Conservation (phyloP, 2,113 vertebrate species). For the Glaucidium brasilianum region DNA sequence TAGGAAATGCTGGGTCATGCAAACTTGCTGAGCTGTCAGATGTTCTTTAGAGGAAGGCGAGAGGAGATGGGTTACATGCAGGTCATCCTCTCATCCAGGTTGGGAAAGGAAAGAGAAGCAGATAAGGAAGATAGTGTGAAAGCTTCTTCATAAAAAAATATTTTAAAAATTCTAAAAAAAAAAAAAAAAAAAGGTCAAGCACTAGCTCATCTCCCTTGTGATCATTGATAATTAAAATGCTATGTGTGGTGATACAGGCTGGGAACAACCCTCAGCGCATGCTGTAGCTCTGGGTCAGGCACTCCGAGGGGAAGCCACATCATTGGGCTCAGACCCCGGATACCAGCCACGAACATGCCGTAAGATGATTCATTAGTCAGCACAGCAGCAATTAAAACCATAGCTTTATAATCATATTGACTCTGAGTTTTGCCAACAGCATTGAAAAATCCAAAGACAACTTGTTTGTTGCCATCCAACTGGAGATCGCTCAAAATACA, state of each 20-base stretch:
- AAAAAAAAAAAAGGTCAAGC: no score
- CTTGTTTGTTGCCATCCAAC: fast-evolving
- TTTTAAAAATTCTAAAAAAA: no score
- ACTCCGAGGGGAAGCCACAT: neutral
- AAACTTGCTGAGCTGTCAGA: neutral
- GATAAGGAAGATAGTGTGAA: neutral
- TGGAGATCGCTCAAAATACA: neutral
- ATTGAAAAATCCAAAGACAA: neutral
- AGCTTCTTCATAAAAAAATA: neutral
- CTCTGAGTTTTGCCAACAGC: neutral
- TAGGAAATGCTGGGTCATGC: neutral
- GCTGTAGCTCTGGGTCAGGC: neutral
- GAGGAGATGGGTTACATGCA: neutral
- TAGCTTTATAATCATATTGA: neutral
- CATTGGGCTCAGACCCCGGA: no score
- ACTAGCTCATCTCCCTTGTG: neutral
- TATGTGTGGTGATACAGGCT: neutral
- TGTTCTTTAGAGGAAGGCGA: neutral
- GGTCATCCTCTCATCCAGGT: neutral
- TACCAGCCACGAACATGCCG: neutral
- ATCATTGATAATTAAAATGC: neutral
- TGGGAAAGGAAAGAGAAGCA: neutral
- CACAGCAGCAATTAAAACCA: neutral
- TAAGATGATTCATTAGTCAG: neutral
- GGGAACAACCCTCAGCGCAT: neutral